A percentile compares a stretch with the other conserved stretches of the same genome.
phyloP scores from a whole-genome alignment of 1,140 invertebrate species.

The Drosophila rufa region DNA sequence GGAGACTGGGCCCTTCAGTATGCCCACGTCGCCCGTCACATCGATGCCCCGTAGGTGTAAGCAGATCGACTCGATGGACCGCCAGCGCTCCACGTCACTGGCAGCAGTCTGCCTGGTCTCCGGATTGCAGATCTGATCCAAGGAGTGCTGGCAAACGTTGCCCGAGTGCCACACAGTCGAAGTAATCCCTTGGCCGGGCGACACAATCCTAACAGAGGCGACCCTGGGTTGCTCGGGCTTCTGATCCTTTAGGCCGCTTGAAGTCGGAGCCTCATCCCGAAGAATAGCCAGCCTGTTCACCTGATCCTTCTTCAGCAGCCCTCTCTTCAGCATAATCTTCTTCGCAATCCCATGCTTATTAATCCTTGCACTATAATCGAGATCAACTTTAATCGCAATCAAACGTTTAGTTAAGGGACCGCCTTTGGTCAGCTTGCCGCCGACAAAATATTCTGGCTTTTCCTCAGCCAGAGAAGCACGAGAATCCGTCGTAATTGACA shows the following conservation, averaged over 20 bases:
- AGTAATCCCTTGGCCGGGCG: neutral
- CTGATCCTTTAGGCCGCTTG: neutral
- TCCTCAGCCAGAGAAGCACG: too few relatives aligned
- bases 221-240: neutral
- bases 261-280: neutral
- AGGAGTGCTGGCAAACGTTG: neutral
- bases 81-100: neutral
- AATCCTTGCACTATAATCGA: neutral
- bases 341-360: neutral
- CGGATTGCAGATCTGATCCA: neutral
- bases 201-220: too few relatives aligned
- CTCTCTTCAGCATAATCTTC: neutral
- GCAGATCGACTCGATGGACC: conserved; percentile 8
- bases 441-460: neutral
- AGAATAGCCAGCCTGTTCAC: too few relatives aligned
- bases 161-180: neutral
- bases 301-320: neutral
- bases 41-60: neutral
- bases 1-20: neutral
- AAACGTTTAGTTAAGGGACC: neutral
- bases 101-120: neutral
- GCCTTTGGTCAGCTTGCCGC: too few relatives aligned
- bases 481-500: too few relatives aligned
- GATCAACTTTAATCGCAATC: neutral
- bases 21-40: neutral